Conservation (phyloP, 2,113 vertebrate genomes). For the Prietella phreatophila region DNA sequence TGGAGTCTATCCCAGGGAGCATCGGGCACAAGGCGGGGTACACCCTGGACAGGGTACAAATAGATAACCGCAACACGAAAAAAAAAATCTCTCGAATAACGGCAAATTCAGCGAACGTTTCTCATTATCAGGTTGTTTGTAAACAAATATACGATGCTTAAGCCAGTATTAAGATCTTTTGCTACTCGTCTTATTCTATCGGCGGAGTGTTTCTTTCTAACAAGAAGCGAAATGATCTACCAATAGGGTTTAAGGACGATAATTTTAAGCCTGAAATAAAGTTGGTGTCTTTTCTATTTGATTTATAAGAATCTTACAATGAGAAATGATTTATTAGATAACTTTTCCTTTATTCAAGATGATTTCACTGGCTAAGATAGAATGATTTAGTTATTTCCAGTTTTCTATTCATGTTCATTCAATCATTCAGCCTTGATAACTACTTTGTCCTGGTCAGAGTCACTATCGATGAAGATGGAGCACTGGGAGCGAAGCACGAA, state of each 20-base stretch:
- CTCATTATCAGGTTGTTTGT: neutral
- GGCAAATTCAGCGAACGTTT: neutral
- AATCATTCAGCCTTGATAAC: neutral
- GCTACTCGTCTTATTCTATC: neutral
- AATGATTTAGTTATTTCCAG: neutral
- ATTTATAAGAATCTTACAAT: neutral
- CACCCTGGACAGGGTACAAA: too few relatives aligned
- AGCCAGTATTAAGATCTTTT: neutral
- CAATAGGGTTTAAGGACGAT: neutral
- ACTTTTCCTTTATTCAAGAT: neutral
- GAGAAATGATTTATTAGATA: neutral
- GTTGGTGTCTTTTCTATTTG: too few relatives aligned
- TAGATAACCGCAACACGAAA: neutral
- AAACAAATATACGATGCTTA: neutral
- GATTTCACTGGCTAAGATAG: neutral
- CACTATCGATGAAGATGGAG: neutral
- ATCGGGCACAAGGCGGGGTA: too few relatives aligned
- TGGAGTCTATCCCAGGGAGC: too few relatives aligned
- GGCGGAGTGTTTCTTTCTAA: neutral
- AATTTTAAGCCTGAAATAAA: neutral
- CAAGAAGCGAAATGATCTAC: neutral
- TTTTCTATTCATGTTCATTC: neutral
- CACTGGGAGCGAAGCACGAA: neutral
- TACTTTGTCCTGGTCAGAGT: neutral
- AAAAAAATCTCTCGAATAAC: neutral